Evolutionary conservation across 2,113 vertebrate genomes (phyloP), one percentile per base, ranked within the genome.

Genomic region (Centrocercus urophasianus): DNA sequence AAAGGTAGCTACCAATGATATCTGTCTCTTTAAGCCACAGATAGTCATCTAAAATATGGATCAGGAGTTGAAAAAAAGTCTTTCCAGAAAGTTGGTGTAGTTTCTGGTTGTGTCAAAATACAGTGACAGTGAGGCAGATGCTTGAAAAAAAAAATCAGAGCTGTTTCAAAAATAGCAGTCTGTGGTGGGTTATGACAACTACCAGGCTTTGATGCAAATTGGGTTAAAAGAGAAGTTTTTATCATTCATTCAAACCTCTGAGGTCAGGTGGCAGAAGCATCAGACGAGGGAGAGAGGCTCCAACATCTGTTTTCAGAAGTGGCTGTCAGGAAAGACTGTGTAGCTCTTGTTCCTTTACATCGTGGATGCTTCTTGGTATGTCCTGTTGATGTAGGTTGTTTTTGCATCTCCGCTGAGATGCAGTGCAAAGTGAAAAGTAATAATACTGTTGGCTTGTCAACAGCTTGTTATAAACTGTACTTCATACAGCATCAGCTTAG

Each of bases 311-410:
- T 71, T 74, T 42, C 69, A 81, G 27, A 73, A 32, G 30, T 7
- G 40, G 16, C 34, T 79, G 32, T 75, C 0, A 0, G 42, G 40
- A n/a, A 82, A 25, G n/a, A 45, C 32, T 6, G 27, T 36, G 24
- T 57, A 77, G 32, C 42, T 83, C 20, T 72, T 52, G 59, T 52
- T 81, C 57, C 69, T 86, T 17, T 54, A 22, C 22, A 12, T 86
- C 2, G 3, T 12, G 32, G 57, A 3, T 72, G 5, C 21, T 72
- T 60, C n/a, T 38, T 20, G 13, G 1, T 2, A 0, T 28, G 25
- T 61, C 28, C 54, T 43, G 2, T 8, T 36, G 64, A 18, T 45
- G 77, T 15, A 34, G 74, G 30, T 72, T 85, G 38, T 48, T 75
- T 47, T 27, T 89, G 61, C 40, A 11, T 54, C 71, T 69, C n/a